Evolutionary conservation across 2,888 invertebrate species (phyloP), one percentile per base, ranked within the genome.

Genomic region (Esperia sulphurella): DNA sequence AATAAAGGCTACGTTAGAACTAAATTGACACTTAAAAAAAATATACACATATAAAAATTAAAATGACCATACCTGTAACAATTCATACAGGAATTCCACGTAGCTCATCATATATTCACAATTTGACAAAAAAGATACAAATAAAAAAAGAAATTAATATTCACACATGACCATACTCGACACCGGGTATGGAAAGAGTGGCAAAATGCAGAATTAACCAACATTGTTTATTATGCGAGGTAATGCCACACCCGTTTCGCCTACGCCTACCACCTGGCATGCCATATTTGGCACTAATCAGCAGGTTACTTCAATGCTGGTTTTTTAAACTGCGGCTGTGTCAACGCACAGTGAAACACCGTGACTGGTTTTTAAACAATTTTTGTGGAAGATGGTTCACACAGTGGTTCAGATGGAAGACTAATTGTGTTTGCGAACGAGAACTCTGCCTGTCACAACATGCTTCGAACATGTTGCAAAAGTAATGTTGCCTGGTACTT

Each of bases 41-140:
- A 10, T 13, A 30, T 10, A 13, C 12, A 13, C n/a, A 12, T 35
- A 35, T 5, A 14, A 14, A 14, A 41, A 30, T 35, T 47, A 54
- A 33, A 45, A 45, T 9, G 10, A 31, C 31, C 80, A 69, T 55
- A 85, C 87, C 85, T 88, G 82, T 12, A 87, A 59, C 30, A 86
- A 65, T 54, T 85, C 86, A 58, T 87, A 83, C 13, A 87, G 66
- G 57, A 85, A 84, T 46, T 83, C 82, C 53, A 86, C 81, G 62
- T 84, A 85, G 65, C 77, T 81, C 83, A 86, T 86, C 49, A 54
- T 73, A n/a, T 39, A 33, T 47, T 51, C 52, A 38, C 37, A 43
- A 37, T 50, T 44, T 45, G 14, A 12, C 50, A 48, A 53, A 49
- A 53, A 49, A 59, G 49, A 53, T 57, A 62, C 50, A 53, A 52